A percentile compares a stretch with the other conserved stretches of the same genome.
phyloP scores from a whole-genome alignment of 2,113 vertebrate genomes.

The Eclectus roratus region DNA sequence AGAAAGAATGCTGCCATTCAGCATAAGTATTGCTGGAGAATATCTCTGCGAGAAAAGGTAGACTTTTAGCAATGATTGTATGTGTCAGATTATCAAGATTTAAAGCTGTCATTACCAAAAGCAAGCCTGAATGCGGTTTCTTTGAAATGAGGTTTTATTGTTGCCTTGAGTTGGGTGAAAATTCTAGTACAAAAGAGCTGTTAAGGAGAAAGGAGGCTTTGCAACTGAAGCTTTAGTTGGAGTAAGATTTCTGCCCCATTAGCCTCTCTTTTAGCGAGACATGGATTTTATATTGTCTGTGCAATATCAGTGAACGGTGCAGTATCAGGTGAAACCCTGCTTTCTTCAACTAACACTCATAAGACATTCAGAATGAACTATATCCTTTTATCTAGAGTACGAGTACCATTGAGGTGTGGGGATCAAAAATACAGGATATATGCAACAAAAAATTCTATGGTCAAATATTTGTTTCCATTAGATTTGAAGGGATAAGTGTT shows the following conservation, averaged over 20 bases:
- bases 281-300: neutral
- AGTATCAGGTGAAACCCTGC: neutral
- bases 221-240: neutral
- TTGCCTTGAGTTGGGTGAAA: neutral
- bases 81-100: neutral
- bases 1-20: neutral
- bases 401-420: neutral
- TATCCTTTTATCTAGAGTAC: neutral
- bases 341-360: neutral
- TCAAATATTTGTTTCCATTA: neutral
- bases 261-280: neutral
- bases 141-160: neutral
- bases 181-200: neutral
- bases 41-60: neutral
- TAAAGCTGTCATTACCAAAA: neutral
- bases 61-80: neutral
- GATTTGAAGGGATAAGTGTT: rapidly evolving
- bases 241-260: neutral
- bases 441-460: neutral
- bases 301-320: neutral
- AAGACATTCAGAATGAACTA: neutral
- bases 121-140: neutral
- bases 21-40: neutral
- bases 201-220: neutral
- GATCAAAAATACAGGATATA: neutral